Conservation (phyloP, 1,140 invertebrate species). For the Bathynomus jamesi region DNA sequence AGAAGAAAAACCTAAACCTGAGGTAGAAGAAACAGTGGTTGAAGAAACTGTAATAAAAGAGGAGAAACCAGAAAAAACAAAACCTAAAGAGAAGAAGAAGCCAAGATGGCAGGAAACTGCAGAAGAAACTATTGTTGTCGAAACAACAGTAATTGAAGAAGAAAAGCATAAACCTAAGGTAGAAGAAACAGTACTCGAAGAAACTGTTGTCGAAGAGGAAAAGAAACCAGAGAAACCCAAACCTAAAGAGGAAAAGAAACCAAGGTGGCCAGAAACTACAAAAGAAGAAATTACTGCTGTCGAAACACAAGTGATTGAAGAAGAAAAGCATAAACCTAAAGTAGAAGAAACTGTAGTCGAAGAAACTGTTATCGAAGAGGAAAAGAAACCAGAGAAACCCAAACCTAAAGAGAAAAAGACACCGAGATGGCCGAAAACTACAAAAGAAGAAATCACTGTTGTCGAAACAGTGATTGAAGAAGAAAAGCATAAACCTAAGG, state of each 20-base stretch:
- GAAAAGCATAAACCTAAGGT: not conserved
- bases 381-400: no score
- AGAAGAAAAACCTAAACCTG: not conserved
- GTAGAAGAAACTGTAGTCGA: no score
- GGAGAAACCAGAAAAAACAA: not conserved
- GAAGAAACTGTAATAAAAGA: not conserved
- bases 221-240: not conserved
- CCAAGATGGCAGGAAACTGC: not conserved
- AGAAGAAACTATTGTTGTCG: not conserved
- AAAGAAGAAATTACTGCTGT: not conserved
- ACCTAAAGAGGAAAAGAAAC: not conserved
- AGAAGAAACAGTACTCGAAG: not conserved
- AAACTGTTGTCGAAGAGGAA: not conserved
- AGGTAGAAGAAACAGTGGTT: not conserved
- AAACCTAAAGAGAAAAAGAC: no score
- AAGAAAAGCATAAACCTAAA: not conserved
- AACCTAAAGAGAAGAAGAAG: not conserved
- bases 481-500: no score
- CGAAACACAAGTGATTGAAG: not conserved
- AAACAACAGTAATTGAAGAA: not conserved
- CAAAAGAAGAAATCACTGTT: not conserved
- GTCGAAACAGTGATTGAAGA: no score
- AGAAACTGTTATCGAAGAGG: not conserved
- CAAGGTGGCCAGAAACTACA: no score
- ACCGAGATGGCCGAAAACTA: no score